Evolutionary conservation across 2,888 invertebrate genomes (phyloP).

Genomic region (Ceriagrion tenellum): DNA sequence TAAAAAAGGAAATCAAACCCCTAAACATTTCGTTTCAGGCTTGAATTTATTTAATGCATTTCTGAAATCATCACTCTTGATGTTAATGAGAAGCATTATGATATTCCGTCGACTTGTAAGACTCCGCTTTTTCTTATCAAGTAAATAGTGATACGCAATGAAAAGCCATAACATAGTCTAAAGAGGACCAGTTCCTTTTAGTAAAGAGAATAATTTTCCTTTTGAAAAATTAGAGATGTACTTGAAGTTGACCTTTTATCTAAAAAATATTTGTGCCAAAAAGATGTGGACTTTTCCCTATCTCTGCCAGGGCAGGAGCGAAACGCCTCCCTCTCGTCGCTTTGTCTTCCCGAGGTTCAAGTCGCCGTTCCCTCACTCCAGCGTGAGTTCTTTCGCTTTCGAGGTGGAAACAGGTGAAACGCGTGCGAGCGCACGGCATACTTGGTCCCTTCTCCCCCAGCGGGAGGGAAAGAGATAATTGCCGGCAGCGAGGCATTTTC

Average conservation of each 20-base stretch:
- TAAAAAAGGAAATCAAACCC: too few species aligned
- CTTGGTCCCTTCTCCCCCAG: not conserved
- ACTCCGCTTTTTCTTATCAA: too few species aligned
- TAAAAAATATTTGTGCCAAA: not conserved
- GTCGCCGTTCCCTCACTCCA: not conserved
- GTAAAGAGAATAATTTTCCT: not conserved
- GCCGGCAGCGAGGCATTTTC: not conserved
- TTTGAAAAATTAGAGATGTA: not conserved
- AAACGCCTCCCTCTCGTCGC: not conserved
- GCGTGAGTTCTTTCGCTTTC: not conserved
- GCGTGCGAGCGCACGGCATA: not conserved
- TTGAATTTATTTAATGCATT: too few species aligned
- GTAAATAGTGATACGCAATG: too few species aligned
- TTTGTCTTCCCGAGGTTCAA: not conserved
- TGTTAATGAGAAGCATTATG: too few species aligned
- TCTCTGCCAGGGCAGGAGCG: not conserved
- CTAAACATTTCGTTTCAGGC: too few species aligned
- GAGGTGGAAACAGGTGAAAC: not conserved
- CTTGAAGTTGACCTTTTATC: not conserved
- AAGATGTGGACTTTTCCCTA: not conserved
- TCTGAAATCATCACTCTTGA: too few species aligned
- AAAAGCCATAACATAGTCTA: too few species aligned
- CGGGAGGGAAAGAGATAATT: not conserved
- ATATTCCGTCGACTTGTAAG: too few species aligned
- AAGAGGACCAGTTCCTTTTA: too few species aligned